Base-by-base conservation (phyloP, 2,888 invertebrate species). In the Taphrorychus bicolor region DNA sequence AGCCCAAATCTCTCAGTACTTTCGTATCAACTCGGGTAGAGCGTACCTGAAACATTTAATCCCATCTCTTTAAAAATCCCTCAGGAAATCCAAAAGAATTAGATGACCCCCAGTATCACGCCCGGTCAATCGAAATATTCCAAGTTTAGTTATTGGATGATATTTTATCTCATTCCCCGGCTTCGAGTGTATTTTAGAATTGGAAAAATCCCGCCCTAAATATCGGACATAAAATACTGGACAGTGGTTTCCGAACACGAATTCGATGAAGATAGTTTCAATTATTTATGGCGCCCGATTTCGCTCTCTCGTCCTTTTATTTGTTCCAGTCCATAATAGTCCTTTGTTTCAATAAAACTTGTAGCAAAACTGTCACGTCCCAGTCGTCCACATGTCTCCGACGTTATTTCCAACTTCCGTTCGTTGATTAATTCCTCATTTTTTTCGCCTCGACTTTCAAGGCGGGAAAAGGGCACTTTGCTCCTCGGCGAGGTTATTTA, bases 121-220 rank as follows among this genome's bases (percentile, higher is more conserved):
- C 56, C 56, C 56, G 56, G 56, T 16, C 24, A 56, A 19, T 56
- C 56, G 56, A 16, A 32, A 32, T 32, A 32, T 32, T 32, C 32
- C 9, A 32, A 32, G 32, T 32, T 32, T 32, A 32, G 2, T 32
- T 32, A 32, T 32, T 32, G 32, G 32, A 45, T 45, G 5, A 45
- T 45, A 45, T 45, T 45, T 45, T 45, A 45, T 45, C 14, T 45
- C 14, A 45, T 45, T 45, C 17, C 45, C 17, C 45, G 45, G 45
- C 14, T 45, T 14, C 14, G 11, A 45, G 45, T 45, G 14, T 17
- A 17, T 45, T 45, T 45, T 45, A 45, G 45, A 45, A 45, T 45
- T 45, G 45, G 45, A 45, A 17, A 14, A 45, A 17, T 45, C 45
- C 45, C 45, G 17, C 45, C 45, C 17, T 32, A 32, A 45, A 45